These are phyloP conservation scores for Oncorhynchus kisutch DNA, from an alignment of 2,113 vertebrate species.

Conservation along the genomic window DNA sequence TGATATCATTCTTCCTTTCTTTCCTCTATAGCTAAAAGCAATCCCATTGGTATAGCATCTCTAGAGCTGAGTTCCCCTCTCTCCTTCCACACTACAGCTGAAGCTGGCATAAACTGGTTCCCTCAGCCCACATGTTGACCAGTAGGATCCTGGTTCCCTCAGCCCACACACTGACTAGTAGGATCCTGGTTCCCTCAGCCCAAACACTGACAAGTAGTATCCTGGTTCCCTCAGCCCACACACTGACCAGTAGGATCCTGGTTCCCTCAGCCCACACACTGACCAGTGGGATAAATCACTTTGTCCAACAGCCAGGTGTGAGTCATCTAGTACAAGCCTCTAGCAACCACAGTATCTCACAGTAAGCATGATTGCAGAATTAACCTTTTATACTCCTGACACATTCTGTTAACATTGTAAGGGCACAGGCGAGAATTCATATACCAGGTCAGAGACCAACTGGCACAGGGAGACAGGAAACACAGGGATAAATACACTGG, in stretches of 20 bases:
- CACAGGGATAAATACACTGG: too few relatives aligned
- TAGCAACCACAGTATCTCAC: not conserved
- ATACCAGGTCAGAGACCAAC: too few relatives aligned
- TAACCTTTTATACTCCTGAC: not conserved
- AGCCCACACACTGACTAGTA: conserved; percentile 21
- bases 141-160: conserved; percentile 28
- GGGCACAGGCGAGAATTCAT: too few relatives aligned
- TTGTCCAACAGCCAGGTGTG: conserved; percentile 34
- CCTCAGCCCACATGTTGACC: conserved; percentile 10
- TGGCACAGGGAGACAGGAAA: too few relatives aligned
- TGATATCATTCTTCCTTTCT: not conserved
- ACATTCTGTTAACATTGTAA: not conserved
- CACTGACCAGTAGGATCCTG: not conserved
- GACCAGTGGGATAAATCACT: conserved; percentile 26
- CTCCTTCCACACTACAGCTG: conserved; percentile 18
- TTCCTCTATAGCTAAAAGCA: not conserved
- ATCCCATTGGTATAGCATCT: not conserved
- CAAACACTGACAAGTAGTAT: too few relatives aligned
- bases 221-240: conserved; percentile 37
- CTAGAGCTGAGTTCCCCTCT: conserved; percentile 17
- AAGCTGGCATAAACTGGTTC: conserved; percentile 18
- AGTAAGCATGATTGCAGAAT: not conserved
- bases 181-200: too few relatives aligned
- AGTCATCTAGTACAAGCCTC: not conserved
- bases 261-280: too few relatives aligned